phyloP scores from a whole-genome alignment of 2,797 vertebrate species.

The Parambassis ranga region DNA sequence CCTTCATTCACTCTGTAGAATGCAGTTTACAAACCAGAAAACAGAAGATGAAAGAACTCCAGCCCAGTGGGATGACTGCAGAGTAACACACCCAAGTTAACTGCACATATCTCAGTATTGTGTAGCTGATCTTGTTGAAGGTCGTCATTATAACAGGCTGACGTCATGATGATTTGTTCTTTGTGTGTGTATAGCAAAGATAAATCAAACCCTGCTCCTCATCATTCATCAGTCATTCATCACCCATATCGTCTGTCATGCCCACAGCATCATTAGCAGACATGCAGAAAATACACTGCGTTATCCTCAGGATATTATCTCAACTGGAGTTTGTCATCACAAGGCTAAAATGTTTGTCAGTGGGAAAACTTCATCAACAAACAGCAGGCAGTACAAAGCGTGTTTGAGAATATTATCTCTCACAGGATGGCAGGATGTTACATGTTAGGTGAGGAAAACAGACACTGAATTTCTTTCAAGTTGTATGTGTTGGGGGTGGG shows the following conservation, averaged over 20 bases:
- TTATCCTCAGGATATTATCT: constrained; percentile 50
- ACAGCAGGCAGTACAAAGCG: constrained; percentile 7
- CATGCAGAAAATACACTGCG: constrained; percentile 32
- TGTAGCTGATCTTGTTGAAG: neutral
- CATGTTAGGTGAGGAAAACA: constrained; percentile 64
- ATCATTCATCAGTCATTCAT: constrained; percentile 35
- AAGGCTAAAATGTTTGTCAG: constrained; percentile 34
- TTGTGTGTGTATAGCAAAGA: constrained; percentile 13
- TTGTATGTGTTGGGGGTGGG: constrained; percentile 24
- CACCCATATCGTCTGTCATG: constrained; percentile 20
- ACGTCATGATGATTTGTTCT: constrained; percentile 7
- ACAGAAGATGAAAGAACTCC: neutral
- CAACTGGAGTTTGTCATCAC: constrained; percentile 37
- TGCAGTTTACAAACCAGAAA: no score
- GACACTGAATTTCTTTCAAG: constrained; percentile 57
- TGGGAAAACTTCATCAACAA: constrained; percentile 42
- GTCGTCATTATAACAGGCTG: neutral
- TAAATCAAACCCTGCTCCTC: constrained; percentile 38
- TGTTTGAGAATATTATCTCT: constrained; percentile 49
- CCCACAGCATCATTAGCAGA: constrained; percentile 65
- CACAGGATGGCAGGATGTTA: constrained; percentile 66
- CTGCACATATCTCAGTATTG: neutral
- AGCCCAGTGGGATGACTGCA: neutral
- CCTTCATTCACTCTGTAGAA: no score
- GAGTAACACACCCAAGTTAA: neutral